Conservation (phyloP, 2,888 invertebrate species). For the Harpagoxenus sublaevis region DNA sequence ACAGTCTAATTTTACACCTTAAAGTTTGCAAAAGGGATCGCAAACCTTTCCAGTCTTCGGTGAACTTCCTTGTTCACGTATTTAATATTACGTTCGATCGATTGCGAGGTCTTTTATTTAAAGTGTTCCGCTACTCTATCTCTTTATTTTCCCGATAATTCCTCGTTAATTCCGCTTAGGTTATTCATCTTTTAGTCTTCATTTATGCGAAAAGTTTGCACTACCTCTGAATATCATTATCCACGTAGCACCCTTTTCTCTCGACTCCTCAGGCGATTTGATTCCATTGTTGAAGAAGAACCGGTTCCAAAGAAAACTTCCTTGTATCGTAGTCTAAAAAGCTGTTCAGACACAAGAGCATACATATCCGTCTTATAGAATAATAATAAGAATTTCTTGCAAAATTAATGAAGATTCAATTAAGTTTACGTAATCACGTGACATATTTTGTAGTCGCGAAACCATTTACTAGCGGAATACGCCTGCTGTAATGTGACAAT, state of each 20-base stretch:
- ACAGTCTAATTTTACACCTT: constrained; percentile 33
- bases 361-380: constrained; percentile 11
- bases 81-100: constrained; percentile 53
- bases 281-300: constrained; percentile 52
- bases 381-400: neutral
- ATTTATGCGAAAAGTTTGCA: constrained; percentile 70
- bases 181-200: constrained; percentile 67
- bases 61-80: constrained; percentile 49
- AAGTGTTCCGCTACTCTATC: constrained; percentile 60
- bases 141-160: constrained; percentile 69
- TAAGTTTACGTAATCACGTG: constrained; percentile 8
- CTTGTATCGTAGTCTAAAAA: constrained; percentile 35
- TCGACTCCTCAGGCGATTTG: constrained; percentile 49
- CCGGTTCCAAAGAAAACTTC: constrained; percentile 38
- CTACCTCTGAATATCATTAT: constrained; percentile 65
- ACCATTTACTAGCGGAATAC: constrained; percentile 17
- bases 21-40: constrained; percentile 25
- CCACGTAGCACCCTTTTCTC: constrained; percentile 48
- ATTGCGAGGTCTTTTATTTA: constrained; percentile 63
- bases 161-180: constrained; percentile 63
- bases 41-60: neutral
- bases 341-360: constrained; percentile 4
- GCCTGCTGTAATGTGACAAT: constrained; percentile 47
- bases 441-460: constrained; percentile 25
- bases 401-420: constrained; percentile 28